These are phyloP conservation scores for Etia nguti DNA, from an alignment of 2,113 vertebrate species.

Conservation along the genomic window DNA sequence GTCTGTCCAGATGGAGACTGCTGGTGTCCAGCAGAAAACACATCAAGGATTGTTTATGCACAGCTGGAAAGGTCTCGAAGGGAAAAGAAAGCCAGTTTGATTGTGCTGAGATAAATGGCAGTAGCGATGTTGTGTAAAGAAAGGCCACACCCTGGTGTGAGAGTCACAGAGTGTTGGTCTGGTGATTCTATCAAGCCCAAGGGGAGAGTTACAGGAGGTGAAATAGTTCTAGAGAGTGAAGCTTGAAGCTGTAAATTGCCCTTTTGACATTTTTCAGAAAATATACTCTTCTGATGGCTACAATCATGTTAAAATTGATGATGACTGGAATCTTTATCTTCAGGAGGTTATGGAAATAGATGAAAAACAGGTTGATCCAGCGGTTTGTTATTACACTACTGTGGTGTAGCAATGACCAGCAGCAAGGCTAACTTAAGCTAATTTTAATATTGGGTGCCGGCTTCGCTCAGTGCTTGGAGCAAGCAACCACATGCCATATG, in stretches of 20 bases:
- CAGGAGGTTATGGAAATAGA: background rate
- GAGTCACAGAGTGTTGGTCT: background rate
- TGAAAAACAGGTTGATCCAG: background rate
- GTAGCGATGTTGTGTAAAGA: background rate
- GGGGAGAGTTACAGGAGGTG: background rate
- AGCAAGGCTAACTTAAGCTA: background rate
- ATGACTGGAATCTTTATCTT: background rate
- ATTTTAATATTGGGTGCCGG: background rate
- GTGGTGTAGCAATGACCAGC: background rate
- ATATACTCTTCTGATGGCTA: background rate
- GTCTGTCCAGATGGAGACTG: background rate
- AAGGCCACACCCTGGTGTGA: background rate
- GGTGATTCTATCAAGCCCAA: background rate
- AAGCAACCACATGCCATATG: background rate
- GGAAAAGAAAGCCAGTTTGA: background rate
- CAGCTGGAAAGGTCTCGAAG: constrained; percentile 4
- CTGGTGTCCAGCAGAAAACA: background rate
- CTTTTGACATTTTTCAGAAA: background rate
- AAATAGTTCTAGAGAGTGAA: background rate
- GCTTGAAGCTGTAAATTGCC: background rate
- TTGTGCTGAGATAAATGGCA: background rate
- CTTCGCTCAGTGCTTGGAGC: background rate
- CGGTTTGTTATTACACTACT: background rate
- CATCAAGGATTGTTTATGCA: background rate
- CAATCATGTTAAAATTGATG: background rate